These are phyloP conservation scores for Melikaiella ostensackeni DNA, from an alignment of 2,888 invertebrate genomes.

Conservation along the genomic window DNA sequence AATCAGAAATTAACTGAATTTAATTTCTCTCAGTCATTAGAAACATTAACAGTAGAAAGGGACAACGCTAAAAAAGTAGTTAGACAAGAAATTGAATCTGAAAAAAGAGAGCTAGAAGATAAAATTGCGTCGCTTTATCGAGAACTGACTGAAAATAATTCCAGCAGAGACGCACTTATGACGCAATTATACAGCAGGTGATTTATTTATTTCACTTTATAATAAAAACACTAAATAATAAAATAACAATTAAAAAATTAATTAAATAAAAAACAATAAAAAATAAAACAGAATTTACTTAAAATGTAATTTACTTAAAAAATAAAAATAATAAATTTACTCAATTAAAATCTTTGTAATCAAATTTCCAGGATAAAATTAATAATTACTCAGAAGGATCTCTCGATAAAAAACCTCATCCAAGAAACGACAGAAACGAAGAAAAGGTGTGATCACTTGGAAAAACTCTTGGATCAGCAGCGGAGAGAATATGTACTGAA, in stretches of 20 bases:
- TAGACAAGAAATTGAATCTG: slow-evolving; percentile 82
- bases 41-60: slow-evolving; percentile 80
- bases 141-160: slow-evolving; percentile 81
- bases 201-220: slow-evolving; percentile 52
- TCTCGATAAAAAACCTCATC: slow-evolving; percentile 85
- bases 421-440: slow-evolving; percentile 85
- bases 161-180: slow-evolving; percentile 85
- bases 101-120: slow-evolving; percentile 81
- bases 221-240: too few species aligned
- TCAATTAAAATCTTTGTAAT: slow-evolving; percentile 16
- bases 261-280: too few species aligned
- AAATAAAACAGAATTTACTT: background rate
- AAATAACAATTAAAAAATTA: too few species aligned
- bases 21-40: slow-evolving; percentile 74
- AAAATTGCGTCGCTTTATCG: slow-evolving; percentile 75
- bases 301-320: too few species aligned
- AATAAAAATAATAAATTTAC: too few species aligned
- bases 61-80: slow-evolving; percentile 81
- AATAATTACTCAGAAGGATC: slow-evolving; percentile 88
- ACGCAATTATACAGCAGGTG: slow-evolving; percentile 89
- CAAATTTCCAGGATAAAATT: slow-evolving; percentile 83
- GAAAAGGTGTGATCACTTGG: slow-evolving; percentile 86
- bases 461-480: slow-evolving; percentile 87
- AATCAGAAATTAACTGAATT: slow-evolving; percentile 53
- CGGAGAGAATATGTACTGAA: slow-evolving; percentile 83